These are phyloP conservation scores for Aythya fuligula DNA, from an alignment of 2,797 vertebrate species.

Conservation along the genomic window DNA sequence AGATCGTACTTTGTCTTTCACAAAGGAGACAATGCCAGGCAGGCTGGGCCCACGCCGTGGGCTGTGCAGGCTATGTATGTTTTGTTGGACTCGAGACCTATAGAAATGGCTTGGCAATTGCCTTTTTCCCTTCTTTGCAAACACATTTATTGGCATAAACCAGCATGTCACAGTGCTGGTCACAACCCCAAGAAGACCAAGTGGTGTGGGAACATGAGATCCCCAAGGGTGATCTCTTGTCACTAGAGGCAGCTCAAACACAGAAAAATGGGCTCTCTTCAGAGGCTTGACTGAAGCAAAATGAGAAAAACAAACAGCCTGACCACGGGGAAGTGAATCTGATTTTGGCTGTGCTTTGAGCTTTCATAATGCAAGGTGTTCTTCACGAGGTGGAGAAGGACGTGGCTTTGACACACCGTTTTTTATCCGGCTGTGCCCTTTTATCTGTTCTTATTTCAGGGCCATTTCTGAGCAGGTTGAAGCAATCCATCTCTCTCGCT, in stretches of 20 bases:
- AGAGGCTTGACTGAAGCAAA: neutral
- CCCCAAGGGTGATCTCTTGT: neutral
- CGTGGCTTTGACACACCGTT: fast-evolving
- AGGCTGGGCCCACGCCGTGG: fast-evolving
- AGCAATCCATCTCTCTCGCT: neutral
- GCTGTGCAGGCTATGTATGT: neutral
- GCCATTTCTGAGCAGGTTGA: neutral
- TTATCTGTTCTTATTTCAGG: neutral
- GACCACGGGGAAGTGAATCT: neutral
- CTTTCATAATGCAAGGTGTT: neutral
- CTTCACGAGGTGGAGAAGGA: neutral
- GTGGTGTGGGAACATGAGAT: neutral
- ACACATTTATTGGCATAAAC: neutral
- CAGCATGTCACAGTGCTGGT: neutral
- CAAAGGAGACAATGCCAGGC: fast-evolving
- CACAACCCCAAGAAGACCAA: neutral
- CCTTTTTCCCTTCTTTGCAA: neutral
- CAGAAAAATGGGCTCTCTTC: neutral
- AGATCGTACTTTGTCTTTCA: neutral
- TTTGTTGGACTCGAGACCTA: neutral
- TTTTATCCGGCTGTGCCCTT: neutral
- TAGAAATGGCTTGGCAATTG: fast-evolving
- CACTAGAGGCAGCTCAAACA: neutral
- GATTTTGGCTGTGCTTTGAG: neutral
- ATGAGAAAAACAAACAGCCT: conserved; percentile 51